A percentile compares a stretch with the other conserved stretches of the same genome.
phyloP scores from a whole-genome alignment of 2,113 vertebrate genomes.

The Gasterosteus aculeatus region DNA sequence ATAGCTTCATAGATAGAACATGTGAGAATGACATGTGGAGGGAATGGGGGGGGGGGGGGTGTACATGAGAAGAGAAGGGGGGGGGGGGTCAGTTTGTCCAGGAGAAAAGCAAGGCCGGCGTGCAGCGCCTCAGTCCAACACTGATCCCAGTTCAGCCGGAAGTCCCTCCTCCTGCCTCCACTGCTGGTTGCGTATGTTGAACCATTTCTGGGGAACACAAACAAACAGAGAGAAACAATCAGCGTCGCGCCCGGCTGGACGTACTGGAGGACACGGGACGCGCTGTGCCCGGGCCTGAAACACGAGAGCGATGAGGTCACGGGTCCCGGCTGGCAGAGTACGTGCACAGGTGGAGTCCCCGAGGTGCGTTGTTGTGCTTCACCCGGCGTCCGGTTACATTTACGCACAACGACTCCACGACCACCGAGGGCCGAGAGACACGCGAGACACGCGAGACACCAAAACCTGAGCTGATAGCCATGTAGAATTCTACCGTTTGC shows the following conservation, averaged over 20 bases:
- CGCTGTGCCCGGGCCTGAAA: conserved; percentile 38
- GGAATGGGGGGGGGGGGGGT: conserved; percentile 12
- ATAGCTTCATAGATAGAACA: conserved; percentile 66
- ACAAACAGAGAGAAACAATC: conserved; percentile 6
- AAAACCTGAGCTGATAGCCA: background rate
- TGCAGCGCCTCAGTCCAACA: conserved; percentile 84
- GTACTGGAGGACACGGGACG: background rate
- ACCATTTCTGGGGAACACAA: conserved; percentile 88
- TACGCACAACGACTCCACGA: background rate
- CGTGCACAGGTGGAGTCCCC: conserved; percentile 16
- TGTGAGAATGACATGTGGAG: conserved; percentile 31
- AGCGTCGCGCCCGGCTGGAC: background rate
- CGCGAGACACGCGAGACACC: background rate
- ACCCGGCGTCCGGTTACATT: conserved; percentile 6
- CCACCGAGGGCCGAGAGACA: background rate
- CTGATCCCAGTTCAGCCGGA: conserved; percentile 88
- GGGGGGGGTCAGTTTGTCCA: conserved; percentile 16
- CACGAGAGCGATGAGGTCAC: conserved; percentile 40
- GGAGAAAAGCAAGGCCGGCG: conserved; percentile 21
- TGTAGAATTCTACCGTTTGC: no score
- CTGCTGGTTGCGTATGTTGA: conserved; percentile 87
- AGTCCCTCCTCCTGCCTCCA: conserved; percentile 93
- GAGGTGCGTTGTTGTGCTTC: conserved; percentile 1
- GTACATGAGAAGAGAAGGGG: background rate
- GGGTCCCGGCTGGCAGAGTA: background rate